Percentiles rank a stretch among this genome's conserved stretches.
Conservation (phyloP, 2,113 vertebrate species). For the Dipodomys ordii region DNA sequence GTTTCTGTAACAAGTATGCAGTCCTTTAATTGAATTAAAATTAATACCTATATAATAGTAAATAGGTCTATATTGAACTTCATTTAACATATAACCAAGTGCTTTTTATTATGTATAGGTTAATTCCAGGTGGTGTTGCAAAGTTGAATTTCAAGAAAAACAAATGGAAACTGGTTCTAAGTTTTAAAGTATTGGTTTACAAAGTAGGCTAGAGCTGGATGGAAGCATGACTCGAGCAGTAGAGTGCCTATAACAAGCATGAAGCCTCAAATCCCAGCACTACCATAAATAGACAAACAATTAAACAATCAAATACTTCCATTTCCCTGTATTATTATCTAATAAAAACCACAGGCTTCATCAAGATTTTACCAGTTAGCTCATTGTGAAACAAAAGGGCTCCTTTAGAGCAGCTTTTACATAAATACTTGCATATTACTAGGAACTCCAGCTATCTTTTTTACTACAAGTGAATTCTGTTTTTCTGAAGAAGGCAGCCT, state of each 20-base stretch:
- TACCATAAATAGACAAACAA: background rate
- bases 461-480: background rate
- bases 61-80: conserved; percentile 45
- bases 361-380: conserved; percentile 17
- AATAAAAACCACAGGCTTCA: background rate
- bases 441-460: background rate
- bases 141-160: conserved; percentile 26
- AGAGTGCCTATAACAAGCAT: too few species aligned
- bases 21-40: conserved; percentile 20
- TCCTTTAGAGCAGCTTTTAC: conserved; percentile 26
- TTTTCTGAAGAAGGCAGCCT: background rate
- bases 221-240: too few species aligned
- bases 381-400: background rate
- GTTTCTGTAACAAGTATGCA: conserved; percentile 60
- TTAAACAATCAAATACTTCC: conserved; percentile 14
- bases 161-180: conserved; percentile 39
- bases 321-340: conserved; percentile 42
- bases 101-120: background rate
- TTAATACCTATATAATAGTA: conserved; percentile 26
- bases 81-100: conserved; percentile 50
- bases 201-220: background rate
- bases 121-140: conserved; percentile 12
- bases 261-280: too few species aligned
- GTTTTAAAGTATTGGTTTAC: conserved; percentile 28
- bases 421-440: background rate